Evolutionary conservation across 1,140 invertebrate genomes (phyloP).

Genomic region (Micrasema minimum): DNA sequence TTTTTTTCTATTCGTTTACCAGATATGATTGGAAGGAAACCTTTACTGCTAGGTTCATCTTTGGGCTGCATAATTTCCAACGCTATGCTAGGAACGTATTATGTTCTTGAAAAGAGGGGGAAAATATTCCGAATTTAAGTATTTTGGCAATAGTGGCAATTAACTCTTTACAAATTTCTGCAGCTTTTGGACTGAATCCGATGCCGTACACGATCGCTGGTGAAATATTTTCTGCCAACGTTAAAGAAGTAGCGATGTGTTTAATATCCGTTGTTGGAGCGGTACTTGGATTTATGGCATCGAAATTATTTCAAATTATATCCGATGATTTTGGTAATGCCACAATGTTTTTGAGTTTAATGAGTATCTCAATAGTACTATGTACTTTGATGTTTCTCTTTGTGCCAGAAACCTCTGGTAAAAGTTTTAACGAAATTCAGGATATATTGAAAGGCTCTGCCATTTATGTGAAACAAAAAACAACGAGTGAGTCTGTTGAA

Average conservation of each 20-base stretch:
- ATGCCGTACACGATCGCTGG: constrained; percentile 45
- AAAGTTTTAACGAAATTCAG: constrained; percentile 46
- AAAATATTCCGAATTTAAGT: constrained; percentile 13
- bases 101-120: not conserved
- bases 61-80: constrained; percentile 34
- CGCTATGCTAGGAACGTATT: constrained; percentile 28
- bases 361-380: constrained; percentile 21
- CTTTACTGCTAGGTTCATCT: constrained; percentile 29
- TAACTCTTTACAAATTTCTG: constrained; percentile 23
- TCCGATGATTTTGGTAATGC: constrained; percentile 27
- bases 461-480: not conserved
- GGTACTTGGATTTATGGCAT: constrained; percentile 26
- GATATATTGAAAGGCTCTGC: constrained; percentile 23
- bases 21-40: constrained; percentile 38
- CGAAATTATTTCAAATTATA: constrained; percentile 40
- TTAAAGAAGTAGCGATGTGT: constrained; percentile 42
- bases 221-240: constrained; percentile 43
- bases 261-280: constrained; percentile 39
- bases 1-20: constrained; percentile 18
- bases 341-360: constrained; percentile 31
- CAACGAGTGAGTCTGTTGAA: constrained; percentile 8
- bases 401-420: constrained; percentile 43
- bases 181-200: constrained; percentile 29
- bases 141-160: constrained; percentile 39
- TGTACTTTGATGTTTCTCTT: constrained; percentile 25